Conservation (phyloP, 2,888 invertebrate genomes). For the Ectropis crepuscularia region DNA sequence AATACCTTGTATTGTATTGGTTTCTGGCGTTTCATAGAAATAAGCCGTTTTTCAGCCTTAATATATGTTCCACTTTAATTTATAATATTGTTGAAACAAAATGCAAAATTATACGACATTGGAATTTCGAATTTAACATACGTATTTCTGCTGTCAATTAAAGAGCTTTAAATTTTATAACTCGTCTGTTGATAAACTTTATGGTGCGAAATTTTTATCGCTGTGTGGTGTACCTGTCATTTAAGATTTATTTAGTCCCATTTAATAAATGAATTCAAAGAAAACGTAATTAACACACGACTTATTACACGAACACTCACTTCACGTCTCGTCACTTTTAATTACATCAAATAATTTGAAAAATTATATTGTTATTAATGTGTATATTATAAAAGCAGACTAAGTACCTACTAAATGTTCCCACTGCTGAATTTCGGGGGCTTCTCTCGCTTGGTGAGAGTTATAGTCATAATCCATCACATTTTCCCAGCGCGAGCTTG, state of each 20-base stretch:
- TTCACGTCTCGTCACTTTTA: no score
- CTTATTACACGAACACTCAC: no score
- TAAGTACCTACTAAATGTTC: no score
- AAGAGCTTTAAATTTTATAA: constrained; percentile 53
- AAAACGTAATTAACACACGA: background rate
- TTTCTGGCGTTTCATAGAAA: no score
- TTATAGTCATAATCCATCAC: no score
- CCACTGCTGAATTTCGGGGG: no score
- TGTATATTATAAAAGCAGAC: no score
- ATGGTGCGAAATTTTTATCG: constrained; percentile 52
- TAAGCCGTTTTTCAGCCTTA: background rate
- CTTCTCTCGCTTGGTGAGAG: no score
- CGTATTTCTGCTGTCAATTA: constrained; percentile 52
- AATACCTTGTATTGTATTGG: no score
- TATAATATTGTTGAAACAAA: constrained; percentile 20
- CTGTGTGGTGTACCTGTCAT: background rate
- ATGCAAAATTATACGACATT: constrained; percentile 15
- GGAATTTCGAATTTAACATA: constrained; percentile 14
- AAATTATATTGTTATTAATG: no score
- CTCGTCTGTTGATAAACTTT: constrained; percentile 48
- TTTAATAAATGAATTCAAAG: constrained; percentile 26
- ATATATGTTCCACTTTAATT: constrained; percentile 12
- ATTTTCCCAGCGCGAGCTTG: no score
- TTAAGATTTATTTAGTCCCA: constrained; percentile 5
- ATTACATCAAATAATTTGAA: no score